phyloP scores from a whole-genome alignment of 2,797 vertebrate genomes.

The Anguilla obscura region DNA sequence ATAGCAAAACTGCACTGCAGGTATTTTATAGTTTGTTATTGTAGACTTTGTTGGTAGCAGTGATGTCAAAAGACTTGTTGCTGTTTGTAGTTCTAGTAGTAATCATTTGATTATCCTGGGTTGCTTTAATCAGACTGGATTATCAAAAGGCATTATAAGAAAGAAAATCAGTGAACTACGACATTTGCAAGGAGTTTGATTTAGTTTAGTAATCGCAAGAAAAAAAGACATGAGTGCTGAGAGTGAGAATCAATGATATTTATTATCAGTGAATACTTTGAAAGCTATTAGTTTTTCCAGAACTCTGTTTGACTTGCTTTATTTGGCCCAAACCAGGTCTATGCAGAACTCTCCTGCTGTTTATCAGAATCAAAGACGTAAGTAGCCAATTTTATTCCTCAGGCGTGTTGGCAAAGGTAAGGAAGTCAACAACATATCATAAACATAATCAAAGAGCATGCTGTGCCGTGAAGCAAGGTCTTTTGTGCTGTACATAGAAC shows the following conservation, averaged over 20 bases:
- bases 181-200: neutral
- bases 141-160: neutral
- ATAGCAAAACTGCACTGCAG: neutral
- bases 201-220: neutral
- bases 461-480: neutral
- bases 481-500: neutral
- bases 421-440: neutral
- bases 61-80: neutral
- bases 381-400: constrained; percentile 55
- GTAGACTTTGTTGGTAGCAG: neutral
- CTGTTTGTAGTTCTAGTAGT: neutral
- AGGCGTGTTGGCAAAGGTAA: neutral
- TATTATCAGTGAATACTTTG: neutral
- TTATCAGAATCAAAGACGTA: constrained; percentile 84
- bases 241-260: neutral
- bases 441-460: neutral
- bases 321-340: constrained; percentile 68
- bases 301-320: neutral
- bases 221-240: neutral
- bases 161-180: neutral
- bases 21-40: neutral
- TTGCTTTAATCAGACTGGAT: neutral
- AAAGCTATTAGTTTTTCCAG: neutral
- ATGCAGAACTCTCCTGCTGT: constrained; percentile 87
- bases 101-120: neutral